Evolutionary conservation across 2,797 vertebrate species (phyloP).

Genomic region (Darevskia mixta): DNA sequence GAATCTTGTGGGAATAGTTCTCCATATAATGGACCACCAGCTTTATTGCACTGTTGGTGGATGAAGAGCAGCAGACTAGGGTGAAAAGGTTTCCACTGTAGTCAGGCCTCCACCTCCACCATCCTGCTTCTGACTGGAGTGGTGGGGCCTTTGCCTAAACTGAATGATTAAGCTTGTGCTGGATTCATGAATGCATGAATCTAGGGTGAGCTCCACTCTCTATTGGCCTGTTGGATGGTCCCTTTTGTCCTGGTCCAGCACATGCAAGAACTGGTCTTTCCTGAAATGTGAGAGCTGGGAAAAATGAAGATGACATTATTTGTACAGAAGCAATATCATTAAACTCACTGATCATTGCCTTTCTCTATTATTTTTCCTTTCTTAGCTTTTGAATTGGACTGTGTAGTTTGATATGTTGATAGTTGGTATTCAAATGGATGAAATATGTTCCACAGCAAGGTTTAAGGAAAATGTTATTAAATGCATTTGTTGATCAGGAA

Average conservation of each 20-base stretch:
- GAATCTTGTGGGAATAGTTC: too few relatives aligned
- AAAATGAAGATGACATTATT: constrained; percentile 3
- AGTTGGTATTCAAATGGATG: constrained; percentile 67
- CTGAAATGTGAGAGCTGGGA: background rate
- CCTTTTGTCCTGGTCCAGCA: background rate
- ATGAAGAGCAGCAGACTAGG: background rate
- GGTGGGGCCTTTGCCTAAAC: background rate
- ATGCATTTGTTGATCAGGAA: constrained; percentile 66
- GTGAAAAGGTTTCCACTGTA: background rate
- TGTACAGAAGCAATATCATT: background rate
- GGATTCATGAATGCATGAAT: background rate
- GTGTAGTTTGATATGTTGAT: background rate
- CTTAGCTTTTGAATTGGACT: background rate
- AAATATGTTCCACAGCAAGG: constrained; percentile 69
- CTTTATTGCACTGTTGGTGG: background rate
- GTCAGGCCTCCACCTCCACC: background rate
- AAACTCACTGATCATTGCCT: background rate
- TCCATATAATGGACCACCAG: background rate
- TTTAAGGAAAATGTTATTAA: constrained; percentile 65
- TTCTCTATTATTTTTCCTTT: background rate
- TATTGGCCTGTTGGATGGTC: background rate
- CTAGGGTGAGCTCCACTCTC: background rate
- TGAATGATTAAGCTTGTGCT: background rate
- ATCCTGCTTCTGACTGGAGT: background rate
- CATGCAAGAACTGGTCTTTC: background rate